These are phyloP conservation scores for Drosophila burlai DNA, from an alignment of 1,140 invertebrate genomes.

Conservation along the genomic window DNA sequence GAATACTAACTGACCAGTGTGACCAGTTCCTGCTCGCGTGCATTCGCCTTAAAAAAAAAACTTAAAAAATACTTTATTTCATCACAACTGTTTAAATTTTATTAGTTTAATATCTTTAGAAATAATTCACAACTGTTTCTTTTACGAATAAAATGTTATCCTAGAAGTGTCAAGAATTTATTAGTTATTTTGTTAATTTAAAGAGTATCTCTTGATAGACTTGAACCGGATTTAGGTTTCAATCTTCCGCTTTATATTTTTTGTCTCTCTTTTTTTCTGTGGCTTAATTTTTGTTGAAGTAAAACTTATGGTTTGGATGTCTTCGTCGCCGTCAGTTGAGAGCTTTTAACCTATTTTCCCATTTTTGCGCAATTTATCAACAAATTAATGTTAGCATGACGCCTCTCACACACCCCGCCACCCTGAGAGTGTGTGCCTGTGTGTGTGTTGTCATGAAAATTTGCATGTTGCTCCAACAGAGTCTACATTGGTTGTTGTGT, in stretches of 20 bases:
- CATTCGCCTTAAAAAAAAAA: too few species aligned
- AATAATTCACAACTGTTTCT: neutral
- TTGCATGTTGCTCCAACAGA: slow-evolving; percentile 58
- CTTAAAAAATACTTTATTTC: too few species aligned
- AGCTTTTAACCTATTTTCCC: slow-evolving; percentile 78
- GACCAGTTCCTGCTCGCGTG: neutral
- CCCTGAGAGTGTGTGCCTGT: neutral
- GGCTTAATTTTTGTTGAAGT: slow-evolving; percentile 21
- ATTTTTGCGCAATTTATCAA: slow-evolving; percentile 78
- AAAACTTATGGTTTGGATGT: slow-evolving; percentile 42
- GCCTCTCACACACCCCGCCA: slow-evolving; percentile 19
- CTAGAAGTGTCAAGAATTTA: too few species aligned
- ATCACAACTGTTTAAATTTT: neutral
- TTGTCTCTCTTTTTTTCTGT: slow-evolving; percentile 14
- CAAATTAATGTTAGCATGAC: slow-evolving; percentile 76
- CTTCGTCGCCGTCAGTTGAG: slow-evolving; percentile 44
- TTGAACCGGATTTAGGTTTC: neutral
- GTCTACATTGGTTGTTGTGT: slow-evolving; percentile 31
- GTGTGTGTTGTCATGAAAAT: slow-evolving; percentile 57
- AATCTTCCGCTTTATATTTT: slow-evolving; percentile 9
- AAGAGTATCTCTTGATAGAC: slow-evolving; percentile 14
- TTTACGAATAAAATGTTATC: too few species aligned
- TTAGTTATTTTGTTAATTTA: neutral
- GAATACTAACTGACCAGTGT: too few species aligned
- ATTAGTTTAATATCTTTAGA: neutral